Evolutionary conservation across 2,888 invertebrate genomes (phyloP).

Genomic region (Cheilosia impressa): DNA sequence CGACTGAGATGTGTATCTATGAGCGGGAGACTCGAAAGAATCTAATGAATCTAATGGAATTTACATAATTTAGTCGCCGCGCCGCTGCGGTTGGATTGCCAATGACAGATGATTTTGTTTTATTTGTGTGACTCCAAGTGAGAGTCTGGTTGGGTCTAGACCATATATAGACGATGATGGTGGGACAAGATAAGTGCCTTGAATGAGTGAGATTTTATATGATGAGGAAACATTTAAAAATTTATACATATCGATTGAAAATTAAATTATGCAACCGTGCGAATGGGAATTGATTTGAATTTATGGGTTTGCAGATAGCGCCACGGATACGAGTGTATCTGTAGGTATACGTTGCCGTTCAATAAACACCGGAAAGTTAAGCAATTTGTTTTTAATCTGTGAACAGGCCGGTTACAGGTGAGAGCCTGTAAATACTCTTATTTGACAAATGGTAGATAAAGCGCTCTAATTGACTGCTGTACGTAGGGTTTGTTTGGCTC

Average conservation of each 20-base stretch:
- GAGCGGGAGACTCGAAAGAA: conserved; percentile 77
- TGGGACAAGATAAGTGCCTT: conserved; percentile 21
- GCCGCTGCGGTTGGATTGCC: conserved; percentile 63
- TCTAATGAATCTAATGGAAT: conserved; percentile 81
- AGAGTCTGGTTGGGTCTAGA: conserved; percentile 27
- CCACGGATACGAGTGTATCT: conserved; percentile 49
- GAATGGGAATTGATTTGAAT: conserved; percentile 71
- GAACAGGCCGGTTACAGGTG: conserved; percentile 5
- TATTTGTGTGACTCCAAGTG: conserved; percentile 7
- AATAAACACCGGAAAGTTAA: conserved; percentile 41
- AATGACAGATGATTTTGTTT: conserved; percentile 67
- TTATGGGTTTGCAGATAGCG: conserved; percentile 67
- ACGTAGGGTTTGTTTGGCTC: neutral
- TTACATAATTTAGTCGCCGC: conserved; percentile 74
- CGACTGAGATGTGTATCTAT: conserved; percentile 59
- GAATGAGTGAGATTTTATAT: conserved; percentile 20
- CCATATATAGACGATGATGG: conserved; percentile 19
- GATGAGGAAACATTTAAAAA: conserved; percentile 11
- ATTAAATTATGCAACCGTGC: conserved; percentile 59
- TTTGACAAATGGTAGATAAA: neutral
- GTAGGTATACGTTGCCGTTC: conserved; percentile 9
- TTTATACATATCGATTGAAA: conserved; percentile 53
- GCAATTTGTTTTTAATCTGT: conserved; percentile 18
- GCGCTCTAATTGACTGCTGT: neutral
- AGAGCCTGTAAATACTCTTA: neutral